These are phyloP conservation scores for Emydocephalus ijimae DNA, from an alignment of 2,113 vertebrate genomes.

Conservation along the genomic window DNA sequence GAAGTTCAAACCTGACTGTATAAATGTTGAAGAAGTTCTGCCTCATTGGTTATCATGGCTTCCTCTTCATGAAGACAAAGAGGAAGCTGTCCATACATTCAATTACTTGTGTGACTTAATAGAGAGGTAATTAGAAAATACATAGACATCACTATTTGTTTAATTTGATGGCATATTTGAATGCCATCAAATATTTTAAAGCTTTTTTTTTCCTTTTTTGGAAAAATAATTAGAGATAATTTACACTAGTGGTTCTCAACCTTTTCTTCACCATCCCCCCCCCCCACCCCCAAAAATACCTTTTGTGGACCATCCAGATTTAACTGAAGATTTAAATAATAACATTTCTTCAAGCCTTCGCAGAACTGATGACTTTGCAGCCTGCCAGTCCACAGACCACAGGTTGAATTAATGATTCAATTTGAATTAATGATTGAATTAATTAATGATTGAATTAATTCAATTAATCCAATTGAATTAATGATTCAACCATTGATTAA, in stretches of 20 bases:
- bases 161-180: not conserved
- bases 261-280: not conserved
- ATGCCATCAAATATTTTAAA: not conserved
- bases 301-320: not conserved
- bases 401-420: not conserved
- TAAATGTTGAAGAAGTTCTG: slow-evolving; percentile 88
- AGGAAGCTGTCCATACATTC: slow-evolving; percentile 95
- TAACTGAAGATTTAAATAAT: not conserved
- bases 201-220: not conserved
- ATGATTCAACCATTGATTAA: not conserved
- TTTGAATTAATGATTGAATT: no score
- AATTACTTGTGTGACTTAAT: slow-evolving; percentile 95
- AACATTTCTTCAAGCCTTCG: not conserved
- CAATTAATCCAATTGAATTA: no score
- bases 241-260: not conserved
- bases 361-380: not conserved
- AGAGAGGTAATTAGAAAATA: slow-evolving; percentile 79
- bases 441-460: no score
- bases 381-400: not conserved
- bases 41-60: slow-evolving; percentile 98
- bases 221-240: not conserved
- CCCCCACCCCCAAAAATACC: not conserved
- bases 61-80: slow-evolving; percentile 95
- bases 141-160: not conserved
- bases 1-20: slow-evolving; percentile 91